Evolutionary conservation across 2,888 invertebrate genomes (phyloP).

Genomic region (Lochmaea capreae): DNA sequence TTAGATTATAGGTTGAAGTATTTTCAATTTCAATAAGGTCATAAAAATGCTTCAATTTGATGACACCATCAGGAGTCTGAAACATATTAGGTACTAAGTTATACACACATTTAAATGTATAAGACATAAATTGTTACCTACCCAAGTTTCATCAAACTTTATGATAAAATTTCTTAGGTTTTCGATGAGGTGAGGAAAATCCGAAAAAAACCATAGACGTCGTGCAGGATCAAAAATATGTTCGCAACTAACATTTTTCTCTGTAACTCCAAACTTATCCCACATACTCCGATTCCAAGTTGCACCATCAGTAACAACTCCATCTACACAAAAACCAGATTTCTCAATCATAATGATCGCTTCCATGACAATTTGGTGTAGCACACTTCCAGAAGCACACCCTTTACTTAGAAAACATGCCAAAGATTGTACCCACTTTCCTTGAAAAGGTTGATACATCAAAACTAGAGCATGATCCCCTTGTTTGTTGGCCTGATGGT

Average conservation of each 20-base stretch:
- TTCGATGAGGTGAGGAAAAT: not conserved
- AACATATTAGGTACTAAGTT: not conserved
- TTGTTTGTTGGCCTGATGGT: slow-evolving; percentile 18
- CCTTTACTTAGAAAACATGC: slow-evolving; percentile 12
- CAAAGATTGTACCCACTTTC: slow-evolving; percentile 8
- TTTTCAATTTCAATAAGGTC: no score
- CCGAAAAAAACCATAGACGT: not conserved
- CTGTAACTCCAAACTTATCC: slow-evolving; percentile 23
- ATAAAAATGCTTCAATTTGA: not conserved
- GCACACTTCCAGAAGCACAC: not conserved
- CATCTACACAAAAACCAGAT: slow-evolving; percentile 27
- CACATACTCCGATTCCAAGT: slow-evolving; percentile 41
- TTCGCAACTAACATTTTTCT: not conserved
- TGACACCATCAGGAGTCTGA: not conserved
- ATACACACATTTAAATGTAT: no score
- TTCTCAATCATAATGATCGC: slow-evolving; percentile 10
- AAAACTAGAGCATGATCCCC: slow-evolving; percentile 39
- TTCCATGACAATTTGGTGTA: slow-evolving; percentile 10
- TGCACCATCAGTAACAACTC: slow-evolving; percentile 39
- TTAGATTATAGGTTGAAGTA: no score
- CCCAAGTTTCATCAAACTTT: not conserved
- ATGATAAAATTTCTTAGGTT: not conserved
- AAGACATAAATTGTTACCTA: not conserved
- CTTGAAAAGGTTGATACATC: slow-evolving; percentile 39
- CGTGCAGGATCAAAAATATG: not conserved